Evolutionary conservation across 2,888 invertebrate species (phyloP), one percentile per base, ranked within the genome.

Genomic region (Lymantria monacha): DNA sequence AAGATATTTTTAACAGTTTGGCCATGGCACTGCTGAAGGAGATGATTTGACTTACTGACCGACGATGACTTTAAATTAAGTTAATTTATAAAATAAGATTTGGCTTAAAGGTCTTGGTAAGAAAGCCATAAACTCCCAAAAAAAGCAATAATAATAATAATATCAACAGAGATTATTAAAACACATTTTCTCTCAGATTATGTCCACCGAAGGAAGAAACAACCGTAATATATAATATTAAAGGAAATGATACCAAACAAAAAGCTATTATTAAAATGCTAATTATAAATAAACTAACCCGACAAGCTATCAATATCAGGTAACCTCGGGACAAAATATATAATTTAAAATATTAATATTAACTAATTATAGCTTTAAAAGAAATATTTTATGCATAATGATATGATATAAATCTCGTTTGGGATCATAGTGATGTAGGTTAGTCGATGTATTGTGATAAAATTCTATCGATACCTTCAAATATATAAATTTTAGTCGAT

Each of bases 331-430:
- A 58, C 70, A 70, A 58, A 70, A 69, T 69, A 72, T 80, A 85
- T 86, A 87, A 87, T 87, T 89, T 87, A 87, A 84, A 87, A 88
- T 90, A 89, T 90, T 89, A 90, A 90, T 91, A 89, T 87, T 88
- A 85, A 75, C 88, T 91, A 90, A 91, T 90, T 87, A 90, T 89
- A 89, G 80, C 85, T 81, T 88, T 87, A 84, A 87, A 87, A 85
- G 87, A 89, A 87, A 91, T 91, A 90, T 90, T 87, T 90, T 88
- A 89, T 88, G 84, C 83, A 82, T 89, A 91, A 90, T 91, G 90
- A 90, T 85, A 81, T 72, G 87, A 88, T 89, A 91, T 91, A 88
- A 91, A 91, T 91, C 90, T 87, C 76, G 74, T 76, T 76, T 74
- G 70, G 66, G 57, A 55, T 42, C 33, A 37, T 85, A 87, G 86